Base-by-base conservation (phyloP, 2,888 invertebrate genomes). In the Lithophane ornitopus region DNA sequence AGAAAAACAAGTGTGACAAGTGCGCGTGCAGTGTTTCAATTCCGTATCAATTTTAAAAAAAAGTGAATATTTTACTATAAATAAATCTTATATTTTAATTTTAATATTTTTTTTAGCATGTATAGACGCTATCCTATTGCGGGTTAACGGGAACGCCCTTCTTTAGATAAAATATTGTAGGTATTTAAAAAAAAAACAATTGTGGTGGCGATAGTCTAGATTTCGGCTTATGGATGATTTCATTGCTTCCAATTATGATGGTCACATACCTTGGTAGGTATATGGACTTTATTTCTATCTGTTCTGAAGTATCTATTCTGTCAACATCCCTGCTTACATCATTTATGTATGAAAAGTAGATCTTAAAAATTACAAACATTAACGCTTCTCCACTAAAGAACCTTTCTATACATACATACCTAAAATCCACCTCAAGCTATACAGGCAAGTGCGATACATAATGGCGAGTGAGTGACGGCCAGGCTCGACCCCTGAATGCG, bases 401-500 rank as follows among this genome's bases (percentile, higher is more conserved):
- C 14, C 11, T 12, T 28, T 28, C 34, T 73, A 72, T 54, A 63
- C 7, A n/a, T 52, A 71, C 26, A 4, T 34, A 34, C 6, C 34
- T 65, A 67, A n/a, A 59, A 67, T 71, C 16, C 52, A 54, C 41
- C 26, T 68, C 19, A 69, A 66, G 66, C 78, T 77, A 79, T 72
- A 59, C 65, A 70, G 67, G 69, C 84, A 86, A 90, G 90, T 90
- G 91, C 91, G 90, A 91, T 91, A 91, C 89, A 92, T 94, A 93
- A 93, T 92, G 91, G 90, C 76, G 80, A 54, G 78, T 91, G 92
- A 94, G 92, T 93, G 95, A 94, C 94, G 92, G 91, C 85, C 90
- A 87, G 88, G 86, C 87, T 84, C 92, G 92, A 92, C 92, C 92
- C 72, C 92, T 91, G 92, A 91, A 92, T 93, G 93, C 92, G 93